Base-by-base conservation (phyloP, 2,797 vertebrate species). In the Melanotaenia parkinsoni region DNA sequence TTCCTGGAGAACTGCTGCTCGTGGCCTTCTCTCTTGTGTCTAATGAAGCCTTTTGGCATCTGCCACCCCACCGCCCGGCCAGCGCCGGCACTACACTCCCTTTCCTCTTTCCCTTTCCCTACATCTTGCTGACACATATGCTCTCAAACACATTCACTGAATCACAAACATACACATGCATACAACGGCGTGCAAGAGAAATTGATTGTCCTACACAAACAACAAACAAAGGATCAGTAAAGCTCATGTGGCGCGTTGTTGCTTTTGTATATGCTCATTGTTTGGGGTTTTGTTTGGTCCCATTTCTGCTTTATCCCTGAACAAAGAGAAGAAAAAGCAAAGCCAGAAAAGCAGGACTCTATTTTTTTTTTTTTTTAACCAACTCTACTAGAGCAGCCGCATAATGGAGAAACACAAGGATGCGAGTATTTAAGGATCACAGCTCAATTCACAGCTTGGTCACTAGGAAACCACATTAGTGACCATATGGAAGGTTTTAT, bases 21-120 rank as follows among this genome's bases (percentile, higher is more conserved):
- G 56, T 85, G 59, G 87, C 86, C 81, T 85, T 84, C 83, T 82
- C 87, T 86, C 80, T 88, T 24, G 74, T 89, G 77, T 87, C 88
- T 90, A 91, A 93, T 90, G 84, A 90, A 91, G 89, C 89, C 87
- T 84, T 91, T 87, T 93, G 92, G 92, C 91, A 80, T 82, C 85
- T 87, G 86, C 82, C 81, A 83, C 65, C 76, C 67, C 59, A 45
- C 60, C 75, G 69, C 72, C 61, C 57, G 79, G 87, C 91, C 92
- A 92, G 88, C 79, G 84, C 63, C 80, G 69, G 68, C 81, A 75
- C 70, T 81, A 58, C 78, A 63, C 37, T 11, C 54, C 71, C 51
- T 79, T 85, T 84, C 79, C 85, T 89, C 83, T 76, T 62, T 24
- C 24, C 67, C 74, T 74, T 16, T 75, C 58, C 61, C 69, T 73